phyloP scores from a whole-genome alignment of 2,888 invertebrate species.

The Acleris literana region DNA sequence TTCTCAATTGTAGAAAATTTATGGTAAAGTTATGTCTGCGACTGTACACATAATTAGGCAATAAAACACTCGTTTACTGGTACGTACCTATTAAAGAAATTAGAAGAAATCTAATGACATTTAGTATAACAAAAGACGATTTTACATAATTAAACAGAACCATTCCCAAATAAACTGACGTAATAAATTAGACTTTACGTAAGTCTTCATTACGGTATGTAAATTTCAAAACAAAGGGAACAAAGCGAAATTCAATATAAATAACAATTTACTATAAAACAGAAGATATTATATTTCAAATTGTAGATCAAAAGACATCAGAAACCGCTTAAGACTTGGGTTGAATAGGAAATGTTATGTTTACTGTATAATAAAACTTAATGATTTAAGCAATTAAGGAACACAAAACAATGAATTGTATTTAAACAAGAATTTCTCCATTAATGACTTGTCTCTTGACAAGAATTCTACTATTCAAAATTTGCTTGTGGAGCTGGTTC shows the following conservation, averaged over 20 bases:
- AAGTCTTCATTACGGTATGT: not conserved
- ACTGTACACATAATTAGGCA: too few relatives aligned
- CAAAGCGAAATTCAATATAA: slow-evolving; percentile 8
- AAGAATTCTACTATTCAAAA: too few relatives aligned
- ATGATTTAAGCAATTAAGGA: slow-evolving; percentile 61
- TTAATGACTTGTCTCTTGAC: not conserved
- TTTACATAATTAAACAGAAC: too few relatives aligned
- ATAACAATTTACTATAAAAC: slow-evolving; percentile 12
- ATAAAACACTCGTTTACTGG: too few relatives aligned
- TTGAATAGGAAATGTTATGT: slow-evolving; percentile 56
- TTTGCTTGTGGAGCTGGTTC: too few relatives aligned
- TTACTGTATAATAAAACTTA: slow-evolving; percentile 62
- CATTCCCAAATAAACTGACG: too few relatives aligned
- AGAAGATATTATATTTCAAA: slow-evolving; percentile 31
- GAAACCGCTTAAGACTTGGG: slow-evolving; percentile 66
- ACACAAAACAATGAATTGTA: slow-evolving; percentile 52
- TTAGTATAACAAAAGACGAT: too few relatives aligned
- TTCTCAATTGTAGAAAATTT: too few relatives aligned
- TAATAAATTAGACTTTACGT: not conserved
- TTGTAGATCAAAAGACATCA: slow-evolving; percentile 57
- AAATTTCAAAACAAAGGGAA: not conserved
- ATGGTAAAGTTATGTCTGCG: too few relatives aligned
- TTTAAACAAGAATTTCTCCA: slow-evolving; percentile 51
- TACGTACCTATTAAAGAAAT: too few relatives aligned
- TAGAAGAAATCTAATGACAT: too few relatives aligned